Conservation (phyloP, 2,113 vertebrate genomes). For the Microtus richardsoni region DNA sequence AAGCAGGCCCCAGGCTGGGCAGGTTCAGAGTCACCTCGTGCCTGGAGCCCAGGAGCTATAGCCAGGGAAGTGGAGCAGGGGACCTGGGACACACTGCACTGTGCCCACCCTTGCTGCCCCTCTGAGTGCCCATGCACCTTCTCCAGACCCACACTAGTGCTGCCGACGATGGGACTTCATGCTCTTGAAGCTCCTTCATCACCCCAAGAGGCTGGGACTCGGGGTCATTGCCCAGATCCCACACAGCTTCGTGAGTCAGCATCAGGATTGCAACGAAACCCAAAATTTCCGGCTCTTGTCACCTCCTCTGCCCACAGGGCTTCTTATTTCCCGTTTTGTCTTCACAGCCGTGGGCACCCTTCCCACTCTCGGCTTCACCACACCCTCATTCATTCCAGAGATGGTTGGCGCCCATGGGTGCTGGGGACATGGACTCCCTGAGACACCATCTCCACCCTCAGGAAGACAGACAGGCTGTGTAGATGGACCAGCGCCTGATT, state of each 20-base stretch:
- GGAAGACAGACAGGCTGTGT: neutral
- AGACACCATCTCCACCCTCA: neutral
- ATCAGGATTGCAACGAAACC: neutral
- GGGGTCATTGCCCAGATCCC: neutral
- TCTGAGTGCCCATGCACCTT: no score
- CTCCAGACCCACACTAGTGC: neutral
- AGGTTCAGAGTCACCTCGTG: neutral
- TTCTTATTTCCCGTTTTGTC: neutral
- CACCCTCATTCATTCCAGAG: neutral
- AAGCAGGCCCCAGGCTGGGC: neutral
- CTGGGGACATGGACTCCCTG: neutral
- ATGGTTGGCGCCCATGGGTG: neutral
- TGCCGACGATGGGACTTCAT: neutral
- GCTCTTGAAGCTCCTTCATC: neutral
- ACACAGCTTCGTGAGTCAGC: neutral
- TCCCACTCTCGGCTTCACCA: neutral
- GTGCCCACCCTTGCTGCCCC: neutral
- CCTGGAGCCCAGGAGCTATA: neutral
- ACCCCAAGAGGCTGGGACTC: neutral
- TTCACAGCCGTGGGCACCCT: neutral
- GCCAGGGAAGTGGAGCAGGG: neutral
- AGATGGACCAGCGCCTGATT: neutral
- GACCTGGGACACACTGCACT: rapidly evolving
- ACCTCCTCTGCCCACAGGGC: neutral
- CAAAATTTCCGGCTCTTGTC: neutral